These are phyloP conservation scores for Stomorhina lunata DNA, from an alignment of 2,888 invertebrate genomes.

Conservation along the genomic window DNA sequence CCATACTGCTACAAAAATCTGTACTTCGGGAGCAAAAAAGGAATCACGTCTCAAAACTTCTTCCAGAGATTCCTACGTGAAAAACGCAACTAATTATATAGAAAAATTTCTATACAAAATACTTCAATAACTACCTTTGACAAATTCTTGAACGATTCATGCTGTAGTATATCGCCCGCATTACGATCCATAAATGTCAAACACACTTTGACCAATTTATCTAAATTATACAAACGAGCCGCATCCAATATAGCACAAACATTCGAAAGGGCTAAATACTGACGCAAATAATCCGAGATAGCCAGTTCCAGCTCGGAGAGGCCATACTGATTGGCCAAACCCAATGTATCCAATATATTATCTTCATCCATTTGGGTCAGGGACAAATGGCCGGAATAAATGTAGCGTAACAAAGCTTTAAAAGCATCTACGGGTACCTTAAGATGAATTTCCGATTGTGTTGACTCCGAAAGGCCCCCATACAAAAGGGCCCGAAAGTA, in stretches of 20 bases:
- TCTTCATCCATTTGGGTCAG: conserved; percentile 85
- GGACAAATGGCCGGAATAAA: conserved; percentile 93
- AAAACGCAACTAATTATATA: background rate
- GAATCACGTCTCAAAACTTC: conserved; percentile 94
- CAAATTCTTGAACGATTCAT: conserved; percentile 90
- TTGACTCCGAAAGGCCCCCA: conserved; percentile 89
- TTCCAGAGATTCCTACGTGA: conserved; percentile 84
- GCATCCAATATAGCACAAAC: conserved; percentile 97
- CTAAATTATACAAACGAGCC: conserved; percentile 86
- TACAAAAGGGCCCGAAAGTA: conserved; percentile 94
- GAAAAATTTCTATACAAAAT: background rate
- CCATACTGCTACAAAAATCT: conserved; percentile 94
- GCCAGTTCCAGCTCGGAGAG: conserved; percentile 94
- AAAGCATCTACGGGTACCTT: conserved; percentile 92
- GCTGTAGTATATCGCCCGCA: conserved; percentile 90
- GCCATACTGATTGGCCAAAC: conserved; percentile 97
- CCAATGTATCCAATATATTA: conserved; percentile 86
- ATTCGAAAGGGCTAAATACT: conserved; percentile 92
- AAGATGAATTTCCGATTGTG: conserved; percentile 90
- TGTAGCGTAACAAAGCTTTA: conserved; percentile 94
- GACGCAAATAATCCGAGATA: conserved; percentile 95
- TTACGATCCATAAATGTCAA: conserved; percentile 94
- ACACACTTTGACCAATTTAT: conserved; percentile 88
- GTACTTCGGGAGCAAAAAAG: conserved; percentile 97
- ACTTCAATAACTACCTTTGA: conserved; percentile 83